Percentiles rank a stretch among this genome's conserved stretches.
phyloP scores from a whole-genome alignment of 2,888 invertebrate species.

The Dione vanillae region DNA sequence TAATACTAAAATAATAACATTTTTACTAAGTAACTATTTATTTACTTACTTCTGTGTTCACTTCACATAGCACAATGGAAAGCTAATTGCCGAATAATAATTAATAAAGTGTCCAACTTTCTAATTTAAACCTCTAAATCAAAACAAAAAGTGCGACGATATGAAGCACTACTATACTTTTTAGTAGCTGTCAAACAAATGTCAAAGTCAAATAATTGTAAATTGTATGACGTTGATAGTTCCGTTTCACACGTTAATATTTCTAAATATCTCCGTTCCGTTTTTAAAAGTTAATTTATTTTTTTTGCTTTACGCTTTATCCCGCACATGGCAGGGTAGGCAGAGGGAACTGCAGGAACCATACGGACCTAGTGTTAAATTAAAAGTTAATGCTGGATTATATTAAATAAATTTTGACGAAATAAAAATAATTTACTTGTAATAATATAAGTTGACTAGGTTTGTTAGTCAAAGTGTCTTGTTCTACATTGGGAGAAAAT shows the following conservation, averaged over 20 bases:
- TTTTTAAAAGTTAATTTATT: too few species aligned
- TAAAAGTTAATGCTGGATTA: too few species aligned
- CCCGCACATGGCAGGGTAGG: too few species aligned
- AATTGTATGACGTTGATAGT: not conserved
- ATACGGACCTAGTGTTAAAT: too few species aligned
- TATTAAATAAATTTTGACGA: too few species aligned
- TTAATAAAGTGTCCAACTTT: slow-evolving; percentile 36
- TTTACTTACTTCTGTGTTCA: slow-evolving; percentile 18
- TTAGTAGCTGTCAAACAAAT: slow-evolving; percentile 2
- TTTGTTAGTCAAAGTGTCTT: too few species aligned
- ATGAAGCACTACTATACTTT: not conserved
- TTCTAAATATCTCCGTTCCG: not conserved
- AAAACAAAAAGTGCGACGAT: slow-evolving; percentile 41
- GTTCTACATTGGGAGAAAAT: too few species aligned
- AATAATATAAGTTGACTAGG: too few species aligned
- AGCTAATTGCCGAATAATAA: slow-evolving; percentile 38
- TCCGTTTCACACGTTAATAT: not conserved
- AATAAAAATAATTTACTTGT: too few species aligned
- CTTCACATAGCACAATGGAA: slow-evolving; percentile 43
- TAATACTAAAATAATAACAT: not conserved
- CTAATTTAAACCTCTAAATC: slow-evolving; percentile 42
- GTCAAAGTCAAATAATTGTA: not conserved
- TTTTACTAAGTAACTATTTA: not conserved
- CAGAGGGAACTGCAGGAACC: too few species aligned
- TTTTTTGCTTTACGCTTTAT: too few species aligned